Base-by-base conservation (phyloP, 2,888 invertebrate genomes). In the Tethea ocularis region DNA sequence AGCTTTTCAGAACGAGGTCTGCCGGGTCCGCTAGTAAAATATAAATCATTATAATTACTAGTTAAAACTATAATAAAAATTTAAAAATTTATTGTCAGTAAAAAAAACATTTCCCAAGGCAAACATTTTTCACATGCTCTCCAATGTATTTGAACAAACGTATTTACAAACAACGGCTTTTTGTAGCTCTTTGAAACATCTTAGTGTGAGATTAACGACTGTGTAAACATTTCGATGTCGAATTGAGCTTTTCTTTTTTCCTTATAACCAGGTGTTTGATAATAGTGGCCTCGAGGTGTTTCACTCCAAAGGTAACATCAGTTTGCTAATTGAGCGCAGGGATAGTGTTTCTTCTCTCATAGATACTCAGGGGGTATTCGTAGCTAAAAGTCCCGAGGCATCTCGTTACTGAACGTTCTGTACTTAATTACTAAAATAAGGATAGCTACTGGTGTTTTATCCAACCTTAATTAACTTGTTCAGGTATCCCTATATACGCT, bases 241-340 rank as follows among this genome's bases (percentile, higher is more conserved):
- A 62, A 69, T 70, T 58, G 68, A 63, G 53, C 61, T 59, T 51
- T 66, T 62, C 68, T 70, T 64, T 74, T 75, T 69, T 68, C 58
- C 56, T 59, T 57, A 71, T 71, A 72, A 74, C 77, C 78, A 80
- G 80, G 79, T 81, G 81, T 82, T 82, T 74, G 67, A 75, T 78
- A 77, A 77, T 77, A 76, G 75, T 71, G 66, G 78, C 81, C 76
- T 63, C 63, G 63, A 79, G 85, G 79, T 71, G 71, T 71, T 74
- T 68, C 57, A 59, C 62, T 68, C 71, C 63, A 61, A 66, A 59
- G 67, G 64, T 67, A 69, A 46, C n/a, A 46, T 46, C 64, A 52
- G 60, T 67, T 72, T 63, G 72, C 80, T 88, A 87, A 88, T 87
- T 86, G 78, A 78, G 69, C 62, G 61, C 57, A 74, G 73, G 77